Conservation (phyloP, 1,140 invertebrate species). For the Tetramorium parvispinum region DNA sequence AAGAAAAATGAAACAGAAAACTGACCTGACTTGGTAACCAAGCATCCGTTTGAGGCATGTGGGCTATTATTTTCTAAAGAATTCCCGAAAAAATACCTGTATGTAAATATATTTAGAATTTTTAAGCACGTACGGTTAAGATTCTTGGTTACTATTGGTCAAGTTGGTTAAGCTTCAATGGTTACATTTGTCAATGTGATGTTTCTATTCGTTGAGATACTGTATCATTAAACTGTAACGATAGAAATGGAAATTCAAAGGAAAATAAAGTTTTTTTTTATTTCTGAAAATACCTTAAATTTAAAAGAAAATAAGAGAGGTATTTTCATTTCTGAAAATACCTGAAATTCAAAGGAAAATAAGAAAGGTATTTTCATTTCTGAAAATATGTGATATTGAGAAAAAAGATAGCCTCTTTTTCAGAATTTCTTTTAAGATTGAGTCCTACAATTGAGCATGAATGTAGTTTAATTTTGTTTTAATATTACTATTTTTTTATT, state of each 20-base stretch:
- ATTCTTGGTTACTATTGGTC: background rate
- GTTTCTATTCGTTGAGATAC: background rate
- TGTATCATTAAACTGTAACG: background rate
- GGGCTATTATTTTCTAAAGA: background rate
- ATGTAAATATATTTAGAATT: background rate
- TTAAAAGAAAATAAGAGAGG: background rate
- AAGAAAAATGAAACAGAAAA: background rate
- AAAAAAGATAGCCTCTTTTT: too few relatives aligned
- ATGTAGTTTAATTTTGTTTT: background rate
- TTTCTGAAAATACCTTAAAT: too few relatives aligned
- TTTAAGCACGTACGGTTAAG: background rate
- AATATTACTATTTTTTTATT: conserved; percentile 11
- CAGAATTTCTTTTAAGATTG: too few relatives aligned
- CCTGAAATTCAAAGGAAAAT: too few relatives aligned
- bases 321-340: too few relatives aligned
- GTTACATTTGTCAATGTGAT: background rate
- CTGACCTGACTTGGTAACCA: background rate
- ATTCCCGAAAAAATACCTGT: too few relatives aligned
- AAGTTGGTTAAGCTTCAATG: background rate
- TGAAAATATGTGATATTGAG: too few relatives aligned
- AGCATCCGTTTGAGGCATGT: background rate
- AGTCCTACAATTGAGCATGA: too few relatives aligned
- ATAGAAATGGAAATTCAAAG: background rate
- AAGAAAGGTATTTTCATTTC: too few relatives aligned
- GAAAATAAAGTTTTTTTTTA: background rate